Conservation (phyloP, 2,113 vertebrate species). For the Rhineura floridana region DNA sequence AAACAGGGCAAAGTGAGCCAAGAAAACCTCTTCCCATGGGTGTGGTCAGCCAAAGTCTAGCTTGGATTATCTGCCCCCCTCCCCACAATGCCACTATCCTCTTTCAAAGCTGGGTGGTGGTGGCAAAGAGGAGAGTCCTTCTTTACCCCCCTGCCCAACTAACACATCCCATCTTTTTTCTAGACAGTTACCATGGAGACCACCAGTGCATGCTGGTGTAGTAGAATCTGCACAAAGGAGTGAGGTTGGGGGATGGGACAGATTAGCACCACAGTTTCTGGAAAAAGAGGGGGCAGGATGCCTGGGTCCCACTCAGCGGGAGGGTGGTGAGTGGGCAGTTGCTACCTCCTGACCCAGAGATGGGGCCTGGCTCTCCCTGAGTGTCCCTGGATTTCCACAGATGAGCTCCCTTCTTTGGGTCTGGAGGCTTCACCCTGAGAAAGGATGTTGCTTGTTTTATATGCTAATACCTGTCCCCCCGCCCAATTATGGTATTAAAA, state of each 20-base stretch:
- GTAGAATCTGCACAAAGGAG: slow-evolving; percentile 3
- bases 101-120: slow-evolving; percentile 17
- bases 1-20: not conserved
- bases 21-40: not conserved
- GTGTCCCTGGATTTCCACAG: not conserved
- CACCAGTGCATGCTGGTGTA: slow-evolving; percentile 15
- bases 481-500: not conserved
- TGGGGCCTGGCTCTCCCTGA: not conserved
- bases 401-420: not conserved
- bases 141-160: slow-evolving; percentile 22
- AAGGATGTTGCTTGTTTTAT: not conserved
- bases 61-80: not conserved
- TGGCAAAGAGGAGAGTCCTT: slow-evolving; percentile 1
- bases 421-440: not conserved
- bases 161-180: slow-evolving; percentile 34
- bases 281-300: not conserved
- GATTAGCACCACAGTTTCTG: not conserved
- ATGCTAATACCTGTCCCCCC: not conserved
- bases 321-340: not conserved
- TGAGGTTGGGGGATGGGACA: not conserved
- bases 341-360: not conserved
- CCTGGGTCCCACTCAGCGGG: not conserved
- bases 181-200: slow-evolving; percentile 26
- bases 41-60: not conserved
- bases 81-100: not conserved